Evolutionary conservation across 2,113 vertebrate genomes (phyloP).

Genomic region (Ictalurus punctatus): DNA sequence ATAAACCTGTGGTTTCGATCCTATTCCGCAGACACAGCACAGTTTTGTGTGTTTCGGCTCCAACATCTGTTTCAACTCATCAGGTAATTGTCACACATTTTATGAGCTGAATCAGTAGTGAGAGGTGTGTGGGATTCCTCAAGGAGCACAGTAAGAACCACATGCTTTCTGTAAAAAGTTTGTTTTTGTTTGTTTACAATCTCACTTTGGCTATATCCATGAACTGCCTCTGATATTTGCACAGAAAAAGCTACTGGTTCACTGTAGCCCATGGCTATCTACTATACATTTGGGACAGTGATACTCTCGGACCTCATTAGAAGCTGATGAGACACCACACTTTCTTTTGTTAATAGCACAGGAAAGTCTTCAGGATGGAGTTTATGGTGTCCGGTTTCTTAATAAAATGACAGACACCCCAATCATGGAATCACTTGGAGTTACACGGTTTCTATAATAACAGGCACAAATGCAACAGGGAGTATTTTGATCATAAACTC

Average conservation of each 20-base stretch:
- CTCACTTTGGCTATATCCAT: not conserved
- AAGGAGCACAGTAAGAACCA: not conserved
- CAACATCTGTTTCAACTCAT: slow-evolving; percentile 7
- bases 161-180: not conserved
- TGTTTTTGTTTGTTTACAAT: not conserved
- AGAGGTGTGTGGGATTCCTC: not conserved
- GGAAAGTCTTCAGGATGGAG: not conserved
- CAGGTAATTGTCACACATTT: not conserved
- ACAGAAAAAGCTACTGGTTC: not conserved
- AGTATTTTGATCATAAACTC: not conserved
- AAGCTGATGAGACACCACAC: not conserved
- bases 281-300: not conserved
- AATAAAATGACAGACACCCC: not conserved
- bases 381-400: not conserved
- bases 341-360: not conserved
- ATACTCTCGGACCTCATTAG: not conserved
- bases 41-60: not conserved
- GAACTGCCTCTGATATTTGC: not conserved
- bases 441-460: not conserved
- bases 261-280: not conserved
- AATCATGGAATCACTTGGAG: not conserved
- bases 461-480: not conserved
- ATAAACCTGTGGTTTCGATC: not conserved
- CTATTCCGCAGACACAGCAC: not conserved
- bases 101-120: not conserved